Base-by-base conservation (phyloP, 1,140 invertebrate species). In the Nasonia longicornis region DNA sequence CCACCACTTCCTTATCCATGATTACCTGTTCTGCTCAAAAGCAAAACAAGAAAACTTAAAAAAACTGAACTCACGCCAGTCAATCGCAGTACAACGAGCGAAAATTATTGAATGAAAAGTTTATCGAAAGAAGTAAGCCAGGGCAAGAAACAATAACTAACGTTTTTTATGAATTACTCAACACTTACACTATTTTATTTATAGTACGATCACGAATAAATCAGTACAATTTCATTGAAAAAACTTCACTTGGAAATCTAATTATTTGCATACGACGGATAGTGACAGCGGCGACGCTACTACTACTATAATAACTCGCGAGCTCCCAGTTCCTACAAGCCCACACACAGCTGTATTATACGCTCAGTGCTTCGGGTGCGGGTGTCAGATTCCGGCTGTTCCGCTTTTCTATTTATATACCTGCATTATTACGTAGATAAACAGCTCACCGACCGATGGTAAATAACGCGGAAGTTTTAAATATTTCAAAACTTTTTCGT, bases 1-100 rank as follows among this genome's bases (percentile, higher is more conserved):
- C 81, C n/a, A 75, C 63, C 48, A 20, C 35, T 70, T 82, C 77
- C 67, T 82, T 82, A 2, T 82, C 76, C 77, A 78, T 78, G 3
- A 42, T 74, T 38, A 67, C 16, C 2, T 70, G 42, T 69, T 70
- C 45, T 52, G 26, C 20, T 77, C 1, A 45, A 16, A 58, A 52
- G 10, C 10, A 77, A 72, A 81, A 81, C 0, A 35, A 80, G 11
- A 66, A 29, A 11, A 66, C 20, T 76, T 66, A 16, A 20, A 35
- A 35, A 3, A 4, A 35, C 31, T 6, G 7, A 45, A 2, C 16
- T 14, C 12, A 16, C 12, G 14, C 14, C 12, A 1, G 45, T 14
- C 14, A 16, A 64, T 8, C 16, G 6, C 31, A 70, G 38, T 69
- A 69, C 29, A 48, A 48, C 26, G 10, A 52, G n/a, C 29, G 10